Percentiles rank a stretch among this genome's conserved stretches.
phyloP scores from a whole-genome alignment of 1,140 invertebrate species.

The Zaprionus capensis region DNA sequence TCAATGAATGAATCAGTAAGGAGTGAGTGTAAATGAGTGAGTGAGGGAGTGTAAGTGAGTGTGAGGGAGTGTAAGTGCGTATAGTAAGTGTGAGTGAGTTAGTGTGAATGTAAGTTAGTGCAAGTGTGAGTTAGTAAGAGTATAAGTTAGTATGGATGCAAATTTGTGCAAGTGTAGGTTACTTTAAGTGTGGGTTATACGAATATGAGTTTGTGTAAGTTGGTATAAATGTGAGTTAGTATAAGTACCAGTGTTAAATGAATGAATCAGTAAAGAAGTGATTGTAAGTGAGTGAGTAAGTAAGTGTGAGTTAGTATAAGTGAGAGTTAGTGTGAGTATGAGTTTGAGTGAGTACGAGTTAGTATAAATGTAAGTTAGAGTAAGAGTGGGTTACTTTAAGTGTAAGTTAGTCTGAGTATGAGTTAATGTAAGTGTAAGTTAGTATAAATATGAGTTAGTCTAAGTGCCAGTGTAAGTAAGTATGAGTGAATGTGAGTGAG shows the following conservation, averaged over 20 bases:
- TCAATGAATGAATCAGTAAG: constrained; percentile 55
- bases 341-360: too few species aligned
- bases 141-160: too few species aligned
- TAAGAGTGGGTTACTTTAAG: constrained; percentile 10
- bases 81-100: too few species aligned
- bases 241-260: constrained; percentile 4
- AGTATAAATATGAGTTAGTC: too few species aligned
- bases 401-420: background rate
- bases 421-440: too few species aligned
- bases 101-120: too few species aligned
- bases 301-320: too few species aligned
- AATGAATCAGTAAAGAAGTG: constrained; percentile 55
- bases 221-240: too few species aligned
- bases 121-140: too few species aligned
- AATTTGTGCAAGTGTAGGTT: background rate
- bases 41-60: constrained; percentile 11
- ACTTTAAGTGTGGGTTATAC: too few species aligned
- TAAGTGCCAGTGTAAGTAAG: background rate
- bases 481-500: constrained; percentile 15
- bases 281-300: constrained; percentile 20
- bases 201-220: too few species aligned
- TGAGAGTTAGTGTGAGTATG: constrained; percentile 17
- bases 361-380: background rate
- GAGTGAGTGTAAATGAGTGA: constrained; percentile 24
- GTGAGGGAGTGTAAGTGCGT: background rate